These are phyloP conservation scores for Ephydatia muelleri DNA, from an alignment of 37 sponge, comb jelly and placozoan genomes.

Conservation along the genomic window DNA sequence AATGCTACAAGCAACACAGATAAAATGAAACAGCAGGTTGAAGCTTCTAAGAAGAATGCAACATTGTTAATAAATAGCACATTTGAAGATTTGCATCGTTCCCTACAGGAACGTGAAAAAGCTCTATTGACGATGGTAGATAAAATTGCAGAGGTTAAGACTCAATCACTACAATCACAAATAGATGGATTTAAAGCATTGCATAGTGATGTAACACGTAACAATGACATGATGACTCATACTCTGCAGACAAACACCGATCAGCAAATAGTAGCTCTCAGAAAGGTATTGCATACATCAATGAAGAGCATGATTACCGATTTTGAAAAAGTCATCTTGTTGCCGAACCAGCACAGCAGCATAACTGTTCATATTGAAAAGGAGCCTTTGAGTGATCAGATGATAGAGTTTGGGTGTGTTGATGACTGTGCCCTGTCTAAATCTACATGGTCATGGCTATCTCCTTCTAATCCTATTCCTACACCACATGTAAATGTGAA, in stretches of 20 bases:
- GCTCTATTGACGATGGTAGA: neutral
- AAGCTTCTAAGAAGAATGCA: neutral
- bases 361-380: neutral
- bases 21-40: constrained; percentile 6
- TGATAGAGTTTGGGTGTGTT: constrained; percentile 6
- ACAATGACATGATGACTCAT: neutral
- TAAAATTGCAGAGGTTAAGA: neutral
- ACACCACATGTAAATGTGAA: neutral
- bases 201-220: neutral
- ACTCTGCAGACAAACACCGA: neutral
- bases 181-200: constrained; percentile 8
- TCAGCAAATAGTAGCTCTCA: constrained; percentile 8
- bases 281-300: neutral
- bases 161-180: constrained; percentile 3
- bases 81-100: neutral
- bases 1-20: constrained; percentile 10
- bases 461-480: neutral
- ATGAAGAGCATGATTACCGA: neutral
- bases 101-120: constrained; percentile 5
- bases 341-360: neutral
- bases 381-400: neutral
- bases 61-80: neutral
- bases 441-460: constrained; percentile 2
- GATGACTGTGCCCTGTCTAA: neutral
- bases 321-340: neutral